Base-by-base conservation (phyloP, 2,113 vertebrate genomes). In the Entomyzon cyanotis region DNA sequence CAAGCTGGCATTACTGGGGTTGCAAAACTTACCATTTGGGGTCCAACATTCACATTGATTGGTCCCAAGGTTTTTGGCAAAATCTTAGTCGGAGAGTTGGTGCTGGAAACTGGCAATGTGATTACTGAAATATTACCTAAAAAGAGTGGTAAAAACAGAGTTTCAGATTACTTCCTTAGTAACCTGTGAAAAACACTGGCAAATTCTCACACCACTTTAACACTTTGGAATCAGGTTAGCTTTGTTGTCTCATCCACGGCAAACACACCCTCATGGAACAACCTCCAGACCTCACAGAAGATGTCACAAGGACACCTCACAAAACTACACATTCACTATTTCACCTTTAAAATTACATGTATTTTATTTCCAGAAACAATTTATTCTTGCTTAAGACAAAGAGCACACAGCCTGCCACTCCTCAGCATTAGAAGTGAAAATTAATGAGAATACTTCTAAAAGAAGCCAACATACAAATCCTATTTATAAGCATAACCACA, bases 11-110 rank as follows among this genome's bases (percentile, higher is more conserved):
- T 24, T 69, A 37, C 50, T 2, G 2, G n/a, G 52, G 23, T 16
- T 55, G 63, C 50, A 87, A 19, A 95, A 97, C 98, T 98, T 98
- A 98, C 98, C 98, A 98, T 98, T 96, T 98, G 98, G 95, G 98
- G 97, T 97, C 97, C 98, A 95, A 98, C 98, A 98, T 98, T 98
- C 97, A 98, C 98, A 92, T 97, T 98, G 97, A 98, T 93, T 94
- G 98, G 97, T 97, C 97, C 98, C 95, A 98, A 96, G 58, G 97
- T 98, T 98, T 98, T 98, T 73, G 98, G 98, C 96, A 98, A 97
- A 97, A 98, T 98, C 96, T 98, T 98, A 47, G 98, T 95, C 28
- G 97, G 97, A 53, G 97, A 98, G 91, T 97, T 98, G 95, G 97
- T 97, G 89, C 92, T 96, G 95, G 97, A 96, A 96, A 98, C 97